A percentile compares a stretch with the other conserved stretches of the same genome.
Conservation (phyloP, 2,888 invertebrate genomes). For the Euproctis similis region DNA sequence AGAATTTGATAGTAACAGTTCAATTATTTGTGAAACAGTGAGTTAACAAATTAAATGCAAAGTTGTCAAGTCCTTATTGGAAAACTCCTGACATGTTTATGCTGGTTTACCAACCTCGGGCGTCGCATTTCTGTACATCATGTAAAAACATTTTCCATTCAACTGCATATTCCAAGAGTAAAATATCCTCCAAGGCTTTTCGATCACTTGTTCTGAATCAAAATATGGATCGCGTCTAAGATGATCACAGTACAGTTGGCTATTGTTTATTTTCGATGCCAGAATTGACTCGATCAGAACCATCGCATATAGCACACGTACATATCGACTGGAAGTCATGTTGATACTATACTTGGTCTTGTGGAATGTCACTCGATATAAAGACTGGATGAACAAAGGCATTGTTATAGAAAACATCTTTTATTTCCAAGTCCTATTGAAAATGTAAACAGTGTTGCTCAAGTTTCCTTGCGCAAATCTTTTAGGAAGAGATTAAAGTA, state of each 20-base stretch:
- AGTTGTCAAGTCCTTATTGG: too few species aligned
- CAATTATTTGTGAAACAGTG: too few species aligned
- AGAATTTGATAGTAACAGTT: too few species aligned
- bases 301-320: constrained; percentile 5
- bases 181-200: constrained; percentile 48
- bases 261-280: neutral
- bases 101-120: constrained; percentile 30
- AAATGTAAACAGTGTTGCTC: constrained; percentile 1
- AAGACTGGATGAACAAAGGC: constrained; percentile 11
- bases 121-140: constrained; percentile 42
- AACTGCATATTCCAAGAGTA: constrained; percentile 50
- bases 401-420: constrained; percentile 9
- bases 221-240: constrained; percentile 43
- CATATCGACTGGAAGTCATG: constrained; percentile 8
- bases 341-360: constrained; percentile 9
- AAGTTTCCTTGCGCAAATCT: too few species aligned
- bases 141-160: constrained; percentile 40
- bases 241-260: constrained; percentile 26
- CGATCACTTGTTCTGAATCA: constrained; percentile 40
- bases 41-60: too few species aligned
- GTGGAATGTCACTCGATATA: constrained; percentile 11
- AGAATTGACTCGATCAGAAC: neutral
- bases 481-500: too few species aligned
- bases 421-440: constrained; percentile 21
- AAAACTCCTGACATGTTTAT: too few species aligned